Percentiles rank a stretch among this genome's conserved stretches.
These are phyloP conservation scores for Chaenogobius annularis DNA, from an alignment of 2,113 vertebrate species.

Conservation along the genomic window DNA sequence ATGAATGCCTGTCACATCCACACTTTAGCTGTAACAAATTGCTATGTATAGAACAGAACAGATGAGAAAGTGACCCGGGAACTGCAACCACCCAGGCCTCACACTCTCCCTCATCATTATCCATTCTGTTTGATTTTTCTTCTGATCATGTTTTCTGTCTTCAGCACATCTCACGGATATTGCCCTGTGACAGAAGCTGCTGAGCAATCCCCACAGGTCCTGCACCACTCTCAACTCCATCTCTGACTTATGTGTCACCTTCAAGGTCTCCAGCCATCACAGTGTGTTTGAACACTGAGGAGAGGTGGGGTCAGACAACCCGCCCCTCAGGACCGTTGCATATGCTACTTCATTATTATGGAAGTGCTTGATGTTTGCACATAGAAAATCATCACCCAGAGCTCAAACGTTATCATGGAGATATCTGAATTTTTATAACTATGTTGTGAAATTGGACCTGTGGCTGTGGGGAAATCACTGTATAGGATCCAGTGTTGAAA, in stretches of 20 bases:
- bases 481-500: constrained; percentile 45
- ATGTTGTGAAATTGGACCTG: constrained; percentile 30
- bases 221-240: constrained; percentile 57
- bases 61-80: constrained; percentile 18
- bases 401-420: constrained; percentile 26
- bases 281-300: constrained; percentile 49
- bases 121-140: constrained; percentile 35
- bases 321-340: background rate
- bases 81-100: constrained; percentile 20
- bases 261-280: constrained; percentile 41
- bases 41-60: constrained; percentile 15
- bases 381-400: constrained; percentile 22
- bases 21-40: constrained; percentile 13
- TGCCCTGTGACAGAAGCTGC: constrained; percentile 37
- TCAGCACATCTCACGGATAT: constrained; percentile 48
- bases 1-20: constrained; percentile 23
- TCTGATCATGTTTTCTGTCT: constrained; percentile 26
- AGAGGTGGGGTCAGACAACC: constrained; percentile 20
- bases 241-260: constrained; percentile 63
- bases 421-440: constrained; percentile 44
- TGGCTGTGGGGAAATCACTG: constrained; percentile 46
- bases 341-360: constrained; percentile 31
- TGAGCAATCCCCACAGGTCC: constrained; percentile 56
- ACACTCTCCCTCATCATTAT: constrained; percentile 37
- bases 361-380: constrained; percentile 18